Percentiles rank a stretch among this genome's conserved stretches.
These are phyloP conservation scores for Haemorhous mexicanus DNA, from an alignment of 2,113 vertebrate genomes.

Conservation along the genomic window DNA sequence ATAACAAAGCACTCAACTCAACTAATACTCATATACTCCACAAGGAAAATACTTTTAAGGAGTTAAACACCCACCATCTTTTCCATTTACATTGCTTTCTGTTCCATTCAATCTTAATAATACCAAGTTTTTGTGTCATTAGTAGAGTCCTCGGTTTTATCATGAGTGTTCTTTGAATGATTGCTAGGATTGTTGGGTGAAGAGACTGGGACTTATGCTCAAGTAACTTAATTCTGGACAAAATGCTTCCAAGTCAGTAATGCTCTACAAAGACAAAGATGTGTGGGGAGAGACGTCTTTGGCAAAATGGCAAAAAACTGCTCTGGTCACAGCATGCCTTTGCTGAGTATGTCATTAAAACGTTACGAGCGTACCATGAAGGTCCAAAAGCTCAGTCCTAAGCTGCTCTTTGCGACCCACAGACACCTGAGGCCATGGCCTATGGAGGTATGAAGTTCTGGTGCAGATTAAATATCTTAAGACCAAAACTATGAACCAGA, in stretches of 20 bases:
- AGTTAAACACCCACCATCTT: background rate
- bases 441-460: background rate
- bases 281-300: background rate
- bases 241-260: background rate
- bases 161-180: background rate
- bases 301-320: background rate
- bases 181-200: background rate
- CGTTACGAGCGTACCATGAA: background rate
- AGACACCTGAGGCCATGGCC: background rate
- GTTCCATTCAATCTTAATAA: background rate
- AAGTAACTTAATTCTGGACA: background rate
- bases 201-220: background rate
- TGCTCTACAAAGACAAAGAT: background rate
- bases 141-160: background rate
- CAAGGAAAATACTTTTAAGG: background rate
- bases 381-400: background rate
- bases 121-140: background rate
- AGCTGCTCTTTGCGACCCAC: background rate
- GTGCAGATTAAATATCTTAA: background rate
- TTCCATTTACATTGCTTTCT: background rate
- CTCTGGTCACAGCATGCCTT: background rate
- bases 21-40: background rate
- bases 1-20: constrained; percentile 37
- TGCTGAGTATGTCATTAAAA: background rate
- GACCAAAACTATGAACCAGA: background rate